Conservation (phyloP, 2,113 vertebrate genomes). For the Vulpes vulpes region DNA sequence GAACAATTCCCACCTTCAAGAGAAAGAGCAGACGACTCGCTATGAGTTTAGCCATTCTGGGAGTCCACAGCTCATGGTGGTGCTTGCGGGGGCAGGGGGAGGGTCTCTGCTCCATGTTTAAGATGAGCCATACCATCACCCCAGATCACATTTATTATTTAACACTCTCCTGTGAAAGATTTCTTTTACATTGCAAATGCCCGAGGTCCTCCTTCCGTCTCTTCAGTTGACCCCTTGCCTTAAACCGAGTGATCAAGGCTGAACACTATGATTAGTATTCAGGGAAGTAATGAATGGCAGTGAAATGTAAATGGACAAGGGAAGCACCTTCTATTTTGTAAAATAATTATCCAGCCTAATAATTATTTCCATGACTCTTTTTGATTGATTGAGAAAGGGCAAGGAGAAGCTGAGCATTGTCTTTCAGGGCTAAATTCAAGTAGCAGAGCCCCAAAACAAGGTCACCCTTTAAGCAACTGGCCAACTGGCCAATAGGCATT, state of each 20-base stretch:
- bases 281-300: conserved; percentile 76
- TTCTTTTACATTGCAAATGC: conserved; percentile 85
- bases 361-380: conserved; percentile 87
- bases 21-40: not conserved
- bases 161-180: conserved; percentile 75
- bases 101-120: conserved; percentile 59
- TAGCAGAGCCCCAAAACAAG: conserved; percentile 57
- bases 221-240: conserved; percentile 81
- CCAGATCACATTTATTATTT: conserved; percentile 76
- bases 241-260: conserved; percentile 84
- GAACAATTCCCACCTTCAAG: conserved; percentile 31
- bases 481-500: conserved; percentile 50
- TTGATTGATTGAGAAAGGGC: conserved; percentile 85
- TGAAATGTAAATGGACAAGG: conserved; percentile 82
- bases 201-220: conserved; percentile 73
- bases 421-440: conserved; percentile 83
- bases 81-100: not conserved
- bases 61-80: not conserved
- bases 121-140: conserved; percentile 64
- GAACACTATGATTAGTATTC: conserved; percentile 84
- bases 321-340: conserved; percentile 86
- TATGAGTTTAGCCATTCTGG: conserved; percentile 58
- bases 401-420: conserved; percentile 79
- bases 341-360: conserved; percentile 87
- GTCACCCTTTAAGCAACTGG: conserved; percentile 37